Evolutionary conservation across 2,113 vertebrate genomes (phyloP), one percentile per base, ranked within the genome.

Genomic region (Xiphophorus maculatus): DNA sequence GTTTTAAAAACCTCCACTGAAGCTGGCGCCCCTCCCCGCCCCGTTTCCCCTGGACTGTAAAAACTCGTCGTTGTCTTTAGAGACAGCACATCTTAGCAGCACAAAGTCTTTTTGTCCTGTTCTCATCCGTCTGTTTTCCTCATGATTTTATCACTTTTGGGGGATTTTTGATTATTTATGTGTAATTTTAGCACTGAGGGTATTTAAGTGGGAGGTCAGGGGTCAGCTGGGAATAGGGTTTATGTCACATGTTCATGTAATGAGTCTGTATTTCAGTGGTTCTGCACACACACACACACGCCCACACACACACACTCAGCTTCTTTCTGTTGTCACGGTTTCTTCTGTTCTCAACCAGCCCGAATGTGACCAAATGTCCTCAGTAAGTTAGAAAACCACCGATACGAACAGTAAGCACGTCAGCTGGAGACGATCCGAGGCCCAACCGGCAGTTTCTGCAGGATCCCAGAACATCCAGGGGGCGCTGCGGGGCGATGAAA

Each of bases 21-120:
- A 90, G 80, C 67, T 0, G 70, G 75, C 71, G 33, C 27, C 65
- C 70, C 60, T 17, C 51, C 61, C 27, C 70, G 68, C 63, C 9
- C 48, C 1, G 25, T 12, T 32, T 65, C 10, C 35, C 4, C 17
- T 51, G 30, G 68, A 87, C 89, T 90, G 83, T 91, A 85, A 22
- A 87, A 86, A 89, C 75, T 58, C 70, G 77, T 86, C 77, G 80
- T 77, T 68, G 69, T 86, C 78, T 75, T 84, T 77, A 77, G 71
- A 92, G 88, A 84, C 82, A 82, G 91, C 91, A 92, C 86, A 91
- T 90, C 78, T 84, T 84, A 87, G 85, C 87, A 93, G 87, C 87
- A 90, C 91, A 91, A 90, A 77, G 77, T 91, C 73, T 88, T 54
- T 88, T 75, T 85, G 74, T 83, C 74, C 64, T 81, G 42, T 73